phyloP scores from a whole-genome alignment of 2,797 vertebrate genomes.

The Rachycentron canadum region DNA sequence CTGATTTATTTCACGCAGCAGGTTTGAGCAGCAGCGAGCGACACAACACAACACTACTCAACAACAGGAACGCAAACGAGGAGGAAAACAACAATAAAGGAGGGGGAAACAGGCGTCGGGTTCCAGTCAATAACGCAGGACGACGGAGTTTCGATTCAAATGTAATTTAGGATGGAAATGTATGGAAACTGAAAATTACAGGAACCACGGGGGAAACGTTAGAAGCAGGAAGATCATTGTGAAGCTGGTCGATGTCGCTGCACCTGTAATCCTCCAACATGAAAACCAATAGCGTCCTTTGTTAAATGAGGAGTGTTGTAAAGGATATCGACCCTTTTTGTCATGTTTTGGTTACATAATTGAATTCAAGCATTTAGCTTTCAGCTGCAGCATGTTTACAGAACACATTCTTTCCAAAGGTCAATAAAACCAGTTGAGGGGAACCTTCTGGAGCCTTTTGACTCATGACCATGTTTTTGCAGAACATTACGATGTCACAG shows the following conservation, averaged over 20 bases:
- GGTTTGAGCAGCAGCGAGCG: constrained; percentile 32
- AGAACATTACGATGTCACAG: too few relatives aligned
- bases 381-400: constrained; percentile 4
- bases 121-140: constrained; percentile 29
- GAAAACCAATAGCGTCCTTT: constrained; percentile 10
- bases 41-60: not conserved
- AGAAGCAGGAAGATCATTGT: constrained; percentile 2
- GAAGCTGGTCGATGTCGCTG: constrained; percentile 10
- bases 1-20: constrained; percentile 45
- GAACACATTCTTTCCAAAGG: not conserved
- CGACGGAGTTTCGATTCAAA: constrained; percentile 30
- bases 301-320: constrained; percentile 10
- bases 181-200: constrained; percentile 31
- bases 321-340: constrained; percentile 5
- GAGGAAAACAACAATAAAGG: not conserved
- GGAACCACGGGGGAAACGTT: constrained; percentile 7
- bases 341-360: constrained; percentile 1
- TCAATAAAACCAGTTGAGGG: constrained; percentile 11
- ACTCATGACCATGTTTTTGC: too few relatives aligned
- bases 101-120: constrained; percentile 8
- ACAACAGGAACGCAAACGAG: not conserved
- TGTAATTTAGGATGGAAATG: constrained; percentile 40
- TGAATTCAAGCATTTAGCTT: not conserved
- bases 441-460: not conserved
- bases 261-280: constrained; percentile 4